These are phyloP conservation scores for Sepiola atlantica DNA, from an alignment of 2,888 invertebrate genomes.

Conservation along the genomic window DNA sequence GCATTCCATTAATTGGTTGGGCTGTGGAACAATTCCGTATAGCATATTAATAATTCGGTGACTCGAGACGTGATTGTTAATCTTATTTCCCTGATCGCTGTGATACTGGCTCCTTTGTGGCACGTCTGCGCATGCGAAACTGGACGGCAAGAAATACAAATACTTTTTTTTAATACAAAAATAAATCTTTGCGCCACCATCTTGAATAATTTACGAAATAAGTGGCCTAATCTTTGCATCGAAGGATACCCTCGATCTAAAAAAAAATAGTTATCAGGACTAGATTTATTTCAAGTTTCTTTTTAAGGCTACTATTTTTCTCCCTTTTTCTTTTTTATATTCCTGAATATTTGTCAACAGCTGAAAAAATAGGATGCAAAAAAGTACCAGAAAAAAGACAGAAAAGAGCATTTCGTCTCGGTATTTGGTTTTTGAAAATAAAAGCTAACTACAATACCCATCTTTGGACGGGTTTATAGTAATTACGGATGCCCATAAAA, in stretches of 20 bases:
- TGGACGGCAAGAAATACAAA: background rate
- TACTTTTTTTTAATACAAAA: no score
- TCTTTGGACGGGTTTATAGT: no score
- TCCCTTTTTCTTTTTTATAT: background rate
- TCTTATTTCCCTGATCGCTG: background rate
- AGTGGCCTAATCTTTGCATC: background rate
- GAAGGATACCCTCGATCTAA: background rate
- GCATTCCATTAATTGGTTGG: background rate
- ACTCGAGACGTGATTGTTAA: background rate
- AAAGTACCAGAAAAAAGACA: background rate
- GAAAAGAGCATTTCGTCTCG: background rate
- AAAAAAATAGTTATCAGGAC: background rate
- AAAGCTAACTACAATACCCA: no score
- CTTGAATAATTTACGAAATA: background rate
- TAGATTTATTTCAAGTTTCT: background rate
- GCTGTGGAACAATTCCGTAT: background rate
- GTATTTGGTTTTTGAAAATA: background rate
- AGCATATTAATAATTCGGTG: constrained; percentile 32
- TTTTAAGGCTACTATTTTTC: background rate
- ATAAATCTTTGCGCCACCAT: background rate
- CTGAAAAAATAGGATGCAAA: background rate
- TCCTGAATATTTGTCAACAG: background rate
- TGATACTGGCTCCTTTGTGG: background rate
- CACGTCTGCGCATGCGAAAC: background rate
- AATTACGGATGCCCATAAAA: no score